Percentiles rank a stretch among this genome's conserved stretches.
Conservation (phyloP, 1,140 invertebrate genomes). For the Euwallacea similis region DNA sequence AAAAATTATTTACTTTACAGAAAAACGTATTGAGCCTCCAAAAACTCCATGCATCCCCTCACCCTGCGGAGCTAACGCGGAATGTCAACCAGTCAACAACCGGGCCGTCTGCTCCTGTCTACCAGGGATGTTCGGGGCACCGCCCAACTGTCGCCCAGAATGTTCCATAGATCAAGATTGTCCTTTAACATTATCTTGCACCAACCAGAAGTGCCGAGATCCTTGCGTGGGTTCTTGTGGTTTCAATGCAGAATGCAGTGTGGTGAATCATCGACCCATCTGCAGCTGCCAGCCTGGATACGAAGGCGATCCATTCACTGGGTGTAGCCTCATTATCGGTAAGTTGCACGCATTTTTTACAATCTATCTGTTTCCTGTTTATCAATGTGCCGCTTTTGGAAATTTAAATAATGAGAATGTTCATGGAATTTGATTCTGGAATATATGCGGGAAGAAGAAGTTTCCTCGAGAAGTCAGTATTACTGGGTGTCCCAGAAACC, state of each 20-base stretch:
- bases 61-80: slow-evolving; percentile 80
- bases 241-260: slow-evolving; percentile 76
- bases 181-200: slow-evolving; percentile 74
- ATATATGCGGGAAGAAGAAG: too few relatives aligned
- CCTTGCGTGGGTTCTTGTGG: slow-evolving; percentile 83
- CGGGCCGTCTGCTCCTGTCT: slow-evolving; percentile 77
- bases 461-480: too few relatives aligned
- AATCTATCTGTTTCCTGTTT: too few relatives aligned
- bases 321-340: slow-evolving; percentile 70
- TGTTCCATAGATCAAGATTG: slow-evolving; percentile 81
- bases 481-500: too few relatives aligned
- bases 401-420: too few relatives aligned
- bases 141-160: slow-evolving; percentile 76
- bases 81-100: slow-evolving; percentile 69
- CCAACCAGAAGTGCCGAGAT: slow-evolving; percentile 74
- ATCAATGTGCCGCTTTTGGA: too few relatives aligned
- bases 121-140: slow-evolving; percentile 79
- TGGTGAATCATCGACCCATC: slow-evolving; percentile 75
- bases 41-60: slow-evolving; percentile 72
- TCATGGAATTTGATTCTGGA: too few relatives aligned
- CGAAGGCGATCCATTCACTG: slow-evolving; percentile 80
- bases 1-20: slow-evolving; percentile 10
- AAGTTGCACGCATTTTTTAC: slow-evolving; percentile 50
- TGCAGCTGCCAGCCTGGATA: slow-evolving; percentile 75
- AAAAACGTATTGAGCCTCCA: slow-evolving; percentile 15